These are phyloP conservation scores for Acronicta psi DNA, from an alignment of 2,888 invertebrate species.

Conservation along the genomic window DNA sequence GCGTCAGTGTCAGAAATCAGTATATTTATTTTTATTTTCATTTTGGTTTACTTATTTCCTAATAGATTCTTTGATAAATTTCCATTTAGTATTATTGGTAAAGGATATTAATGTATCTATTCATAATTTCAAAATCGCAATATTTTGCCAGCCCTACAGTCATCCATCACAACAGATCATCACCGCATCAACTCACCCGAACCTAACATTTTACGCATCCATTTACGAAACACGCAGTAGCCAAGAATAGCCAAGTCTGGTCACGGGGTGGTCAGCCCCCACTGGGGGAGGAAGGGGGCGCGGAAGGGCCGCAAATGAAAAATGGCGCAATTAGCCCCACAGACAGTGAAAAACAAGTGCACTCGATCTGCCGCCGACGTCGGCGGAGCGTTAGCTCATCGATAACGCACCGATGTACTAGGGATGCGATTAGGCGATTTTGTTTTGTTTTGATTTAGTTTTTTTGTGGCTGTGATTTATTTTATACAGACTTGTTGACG, in stretches of 20 bases:
- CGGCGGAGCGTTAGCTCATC: constrained; percentile 67
- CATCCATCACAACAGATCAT: constrained; percentile 23
- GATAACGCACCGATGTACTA: constrained; percentile 69
- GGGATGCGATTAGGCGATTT: constrained; percentile 55
- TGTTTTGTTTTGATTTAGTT: constrained; percentile 31
- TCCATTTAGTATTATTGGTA: too few relatives aligned
- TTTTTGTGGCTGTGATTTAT: constrained; percentile 9
- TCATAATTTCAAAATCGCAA: not conserved
- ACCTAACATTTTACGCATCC: constrained; percentile 59
- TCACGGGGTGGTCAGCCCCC: constrained; percentile 53
- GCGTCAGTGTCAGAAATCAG: too few relatives aligned
- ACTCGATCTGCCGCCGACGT: constrained; percentile 80
- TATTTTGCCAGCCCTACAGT: not conserved
- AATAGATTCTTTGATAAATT: too few relatives aligned
- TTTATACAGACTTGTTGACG: not conserved
- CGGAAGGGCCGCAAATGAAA: constrained; percentile 81
- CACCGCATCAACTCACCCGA: constrained; percentile 13
- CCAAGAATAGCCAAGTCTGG: constrained; percentile 67
- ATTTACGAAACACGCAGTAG: constrained; percentile 69
- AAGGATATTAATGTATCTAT: too few relatives aligned
- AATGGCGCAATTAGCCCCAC: constrained; percentile 87
- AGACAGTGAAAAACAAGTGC: constrained; percentile 89
- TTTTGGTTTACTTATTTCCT: too few relatives aligned
- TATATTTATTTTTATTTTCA: too few relatives aligned
- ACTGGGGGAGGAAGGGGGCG: constrained; percentile 53